Evolutionary conservation across 1,140 invertebrate genomes (phyloP).

Genomic region (Anthonomus grandis): DNA sequence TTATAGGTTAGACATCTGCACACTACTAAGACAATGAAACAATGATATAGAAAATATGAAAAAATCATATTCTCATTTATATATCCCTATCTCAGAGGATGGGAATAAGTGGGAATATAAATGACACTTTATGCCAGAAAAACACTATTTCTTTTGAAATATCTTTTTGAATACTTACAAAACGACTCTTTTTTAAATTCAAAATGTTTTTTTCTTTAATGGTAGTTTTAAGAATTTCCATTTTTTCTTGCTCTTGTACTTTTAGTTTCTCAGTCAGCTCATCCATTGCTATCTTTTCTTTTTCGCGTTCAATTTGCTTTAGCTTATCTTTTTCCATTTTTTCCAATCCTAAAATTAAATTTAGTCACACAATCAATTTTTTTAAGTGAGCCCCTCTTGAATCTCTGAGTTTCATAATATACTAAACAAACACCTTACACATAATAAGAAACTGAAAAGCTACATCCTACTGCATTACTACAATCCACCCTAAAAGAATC

Average conservation of each 20-base stretch:
- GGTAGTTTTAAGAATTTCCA: slow-evolving; percentile 53
- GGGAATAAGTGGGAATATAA: too few species aligned
- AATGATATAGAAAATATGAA: slow-evolving; percentile 1
- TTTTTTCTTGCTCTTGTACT: slow-evolving; percentile 63
- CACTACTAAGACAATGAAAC: not conserved
- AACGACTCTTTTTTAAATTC: slow-evolving; percentile 78
- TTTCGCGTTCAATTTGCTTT: slow-evolving; percentile 78
- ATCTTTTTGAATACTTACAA: slow-evolving; percentile 66
- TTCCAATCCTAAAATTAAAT: slow-evolving; percentile 64
- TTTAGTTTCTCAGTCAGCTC: slow-evolving; percentile 59
- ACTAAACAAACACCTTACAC: not conserved
- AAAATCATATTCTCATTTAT: slow-evolving; percentile 1
- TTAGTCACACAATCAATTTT: too few species aligned
- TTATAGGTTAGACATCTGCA: too few species aligned
- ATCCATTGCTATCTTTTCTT: slow-evolving; percentile 62
- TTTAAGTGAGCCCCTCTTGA: too few species aligned
- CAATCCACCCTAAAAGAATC: too few species aligned
- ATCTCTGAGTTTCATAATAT: too few species aligned
- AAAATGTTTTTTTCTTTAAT: slow-evolving; percentile 47
- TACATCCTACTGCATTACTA: too few species aligned
- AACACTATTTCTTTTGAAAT: too few species aligned
- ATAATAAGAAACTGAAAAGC: not conserved
- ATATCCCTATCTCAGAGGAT: not conserved
- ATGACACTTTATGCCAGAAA: too few species aligned
- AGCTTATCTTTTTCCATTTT: slow-evolving; percentile 97